phyloP scores from a whole-genome alignment of 2,113 vertebrate genomes.

The Ochotona princeps region DNA sequence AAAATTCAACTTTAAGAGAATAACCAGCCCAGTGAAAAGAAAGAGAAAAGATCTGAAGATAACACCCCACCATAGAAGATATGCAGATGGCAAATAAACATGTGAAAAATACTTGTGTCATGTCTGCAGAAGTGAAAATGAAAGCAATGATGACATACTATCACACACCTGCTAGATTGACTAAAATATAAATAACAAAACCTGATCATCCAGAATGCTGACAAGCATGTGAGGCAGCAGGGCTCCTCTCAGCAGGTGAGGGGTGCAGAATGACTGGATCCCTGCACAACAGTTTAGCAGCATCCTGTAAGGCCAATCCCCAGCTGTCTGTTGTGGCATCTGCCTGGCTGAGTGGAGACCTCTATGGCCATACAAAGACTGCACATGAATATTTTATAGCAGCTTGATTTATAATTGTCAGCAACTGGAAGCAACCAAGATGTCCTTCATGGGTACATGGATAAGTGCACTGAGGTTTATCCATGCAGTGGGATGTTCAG shows the following conservation, averaged over 20 bases:
- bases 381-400: neutral
- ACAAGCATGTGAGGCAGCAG: neutral
- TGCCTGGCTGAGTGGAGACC: neutral
- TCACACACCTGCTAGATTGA: neutral
- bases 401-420: neutral
- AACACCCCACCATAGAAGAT: neutral
- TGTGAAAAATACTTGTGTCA: neutral
- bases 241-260: neutral
- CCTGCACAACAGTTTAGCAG: neutral
- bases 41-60: neutral
- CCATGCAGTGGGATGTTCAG: neutral
- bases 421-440: neutral
- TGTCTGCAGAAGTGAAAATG: neutral
- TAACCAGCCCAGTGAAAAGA: neutral
- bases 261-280: neutral
- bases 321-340: neutral
- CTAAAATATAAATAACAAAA: neutral
- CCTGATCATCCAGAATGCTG: neutral
- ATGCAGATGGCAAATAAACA: neutral
- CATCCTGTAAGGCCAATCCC: neutral
- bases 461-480: neutral
- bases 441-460: neutral
- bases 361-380: neutral
- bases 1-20: constrained; percentile 15
- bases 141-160: neutral